A percentile compares a stretch with the other conserved stretches of the same genome.
phyloP scores from a whole-genome alignment of 1,140 invertebrate species.

The Drosophila athabasca region DNA sequence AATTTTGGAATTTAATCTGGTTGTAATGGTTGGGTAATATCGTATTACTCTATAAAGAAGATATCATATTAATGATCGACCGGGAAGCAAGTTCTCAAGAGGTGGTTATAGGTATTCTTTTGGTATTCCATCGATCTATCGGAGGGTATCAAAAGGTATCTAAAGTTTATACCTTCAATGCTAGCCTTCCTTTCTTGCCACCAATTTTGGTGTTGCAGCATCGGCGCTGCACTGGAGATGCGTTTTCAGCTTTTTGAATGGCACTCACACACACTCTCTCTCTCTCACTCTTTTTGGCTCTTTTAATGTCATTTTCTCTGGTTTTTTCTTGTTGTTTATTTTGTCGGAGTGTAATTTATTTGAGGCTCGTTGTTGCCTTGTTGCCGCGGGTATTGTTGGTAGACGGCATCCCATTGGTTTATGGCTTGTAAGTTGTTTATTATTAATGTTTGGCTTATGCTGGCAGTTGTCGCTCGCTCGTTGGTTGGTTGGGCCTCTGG shows the following conservation, averaged over 20 bases:
- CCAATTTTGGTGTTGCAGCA: too few species aligned
- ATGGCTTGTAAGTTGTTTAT: conserved; percentile 80
- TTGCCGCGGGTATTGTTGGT: conserved; percentile 30
- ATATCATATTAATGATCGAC: too few species aligned
- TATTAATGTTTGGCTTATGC: conserved; percentile 78
- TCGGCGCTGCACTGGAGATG: conserved; percentile 38
- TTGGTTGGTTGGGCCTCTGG: conserved; percentile 10
- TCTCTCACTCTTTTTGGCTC: conserved; percentile 4
- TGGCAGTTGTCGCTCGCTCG: conserved; percentile 42
- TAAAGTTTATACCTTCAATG: too few species aligned
- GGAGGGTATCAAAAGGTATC: too few species aligned
- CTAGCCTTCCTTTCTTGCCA: too few species aligned
- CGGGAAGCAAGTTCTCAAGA: too few species aligned
- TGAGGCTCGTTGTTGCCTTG: conserved; percentile 32
- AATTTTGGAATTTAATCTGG: not conserved
- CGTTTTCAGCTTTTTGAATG: conserved; percentile 44
- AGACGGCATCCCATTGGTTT: conserved; percentile 72
- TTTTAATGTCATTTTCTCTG: conserved; percentile 47
- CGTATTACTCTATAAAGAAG: too few species aligned
- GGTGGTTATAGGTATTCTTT: too few species aligned
- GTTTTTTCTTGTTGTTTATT: conserved; percentile 43
- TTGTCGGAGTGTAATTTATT: conserved; percentile 62
- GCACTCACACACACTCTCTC: too few species aligned
- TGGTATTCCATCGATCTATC: too few species aligned
- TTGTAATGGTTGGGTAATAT: too few species aligned